These are phyloP conservation scores for Seira ritae DNA, from an alignment of 2,888 invertebrate genomes.

Conservation along the genomic window DNA sequence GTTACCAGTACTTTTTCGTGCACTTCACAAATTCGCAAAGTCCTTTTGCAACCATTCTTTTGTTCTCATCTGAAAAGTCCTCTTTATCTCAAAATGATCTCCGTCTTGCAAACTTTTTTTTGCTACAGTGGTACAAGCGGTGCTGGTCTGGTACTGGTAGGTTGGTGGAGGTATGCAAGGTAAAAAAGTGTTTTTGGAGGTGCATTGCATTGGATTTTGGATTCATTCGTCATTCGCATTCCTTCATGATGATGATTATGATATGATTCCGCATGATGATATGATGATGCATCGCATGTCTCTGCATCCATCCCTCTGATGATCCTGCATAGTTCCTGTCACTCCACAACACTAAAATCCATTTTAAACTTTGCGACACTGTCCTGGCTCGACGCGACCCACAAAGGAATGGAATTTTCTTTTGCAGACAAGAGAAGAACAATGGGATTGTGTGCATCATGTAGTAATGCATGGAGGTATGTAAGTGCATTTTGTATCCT, in stretches of 20 bases:
- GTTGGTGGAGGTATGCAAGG: slow-evolving; percentile 11
- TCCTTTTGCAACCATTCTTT: slow-evolving; percentile 15
- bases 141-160: neutral
- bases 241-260: neutral
- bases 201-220: neutral
- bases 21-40: slow-evolving; percentile 23
- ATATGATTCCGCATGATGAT: too few relatives aligned
- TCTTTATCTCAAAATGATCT: slow-evolving; percentile 8
- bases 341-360: slow-evolving; percentile 5
- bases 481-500: neutral
- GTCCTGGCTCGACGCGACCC: neutral
- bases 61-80: slow-evolving; percentile 15
- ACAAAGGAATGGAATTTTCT: neutral
- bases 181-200: neutral
- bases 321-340: slow-evolving; percentile 18
- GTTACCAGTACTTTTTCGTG: slow-evolving; percentile 29
- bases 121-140: too few relatives aligned
- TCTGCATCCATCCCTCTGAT: too few relatives aligned
- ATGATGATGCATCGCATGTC: too few relatives aligned
- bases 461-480: too few relatives aligned
- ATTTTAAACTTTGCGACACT: slow-evolving; percentile 1
- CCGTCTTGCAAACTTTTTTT: slow-evolving; percentile 11
- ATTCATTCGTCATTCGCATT: neutral
- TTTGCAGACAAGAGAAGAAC: too few relatives aligned
- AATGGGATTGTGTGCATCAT: too few relatives aligned